A percentile compares a stretch with the other conserved stretches of the same genome.
Conservation (phyloP, 2,113 vertebrate species). For the Donacobius atricapilla region DNA sequence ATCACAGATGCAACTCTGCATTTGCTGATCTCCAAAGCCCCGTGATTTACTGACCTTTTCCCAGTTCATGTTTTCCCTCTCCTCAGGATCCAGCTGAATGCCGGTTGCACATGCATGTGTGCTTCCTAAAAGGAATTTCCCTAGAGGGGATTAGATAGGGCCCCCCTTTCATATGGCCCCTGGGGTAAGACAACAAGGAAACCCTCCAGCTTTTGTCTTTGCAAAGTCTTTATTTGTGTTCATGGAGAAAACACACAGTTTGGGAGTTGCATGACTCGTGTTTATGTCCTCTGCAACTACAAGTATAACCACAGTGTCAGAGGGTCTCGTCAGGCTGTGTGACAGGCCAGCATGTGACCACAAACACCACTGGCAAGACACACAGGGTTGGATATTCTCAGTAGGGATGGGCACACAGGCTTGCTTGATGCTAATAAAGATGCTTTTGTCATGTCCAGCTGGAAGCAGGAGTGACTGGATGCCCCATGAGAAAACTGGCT, state of each 20-base stretch:
- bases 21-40: background rate
- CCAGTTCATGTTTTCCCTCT: background rate
- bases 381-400: background rate
- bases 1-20: background rate
- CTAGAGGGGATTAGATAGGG: background rate
- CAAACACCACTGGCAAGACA: background rate
- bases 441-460: conserved; percentile 30
- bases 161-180: background rate
- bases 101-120: background rate
- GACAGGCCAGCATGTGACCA: conserved; percentile 27
- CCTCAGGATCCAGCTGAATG: background rate
- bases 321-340: background rate
- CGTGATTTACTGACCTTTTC: accelerated
- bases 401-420: background rate
- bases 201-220: background rate
- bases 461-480: background rate
- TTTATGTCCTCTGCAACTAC: background rate
- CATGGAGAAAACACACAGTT: background rate
- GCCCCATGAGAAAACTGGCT: background rate
- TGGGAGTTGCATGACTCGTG: background rate
- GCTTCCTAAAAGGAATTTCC: background rate
- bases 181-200: background rate
- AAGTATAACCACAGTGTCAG: background rate
- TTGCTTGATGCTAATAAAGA: background rate
- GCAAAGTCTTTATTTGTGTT: background rate